Evolutionary conservation across 2,113 vertebrate genomes (phyloP).

Genomic region (Sturnus vulgaris): DNA sequence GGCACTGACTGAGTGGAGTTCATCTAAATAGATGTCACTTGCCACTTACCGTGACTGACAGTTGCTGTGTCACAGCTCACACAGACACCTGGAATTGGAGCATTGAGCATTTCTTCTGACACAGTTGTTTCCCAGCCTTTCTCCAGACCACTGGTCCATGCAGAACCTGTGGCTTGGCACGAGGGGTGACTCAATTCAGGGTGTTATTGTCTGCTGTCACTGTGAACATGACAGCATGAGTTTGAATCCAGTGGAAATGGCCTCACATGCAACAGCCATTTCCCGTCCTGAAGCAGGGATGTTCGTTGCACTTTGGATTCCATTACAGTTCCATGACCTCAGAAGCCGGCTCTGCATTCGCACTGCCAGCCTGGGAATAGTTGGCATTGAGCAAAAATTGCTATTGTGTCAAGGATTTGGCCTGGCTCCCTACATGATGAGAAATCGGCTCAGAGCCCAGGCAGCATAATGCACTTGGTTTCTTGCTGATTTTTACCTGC

Average conservation of each 20-base stretch:
- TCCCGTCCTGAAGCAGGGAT: not conserved
- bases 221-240: not conserved
- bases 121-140: not conserved
- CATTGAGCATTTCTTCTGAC: not conserved
- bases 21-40: not conserved
- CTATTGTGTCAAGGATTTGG: conserved; percentile 64
- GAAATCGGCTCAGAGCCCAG: conserved; percentile 52
- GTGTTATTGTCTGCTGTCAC: not conserved
- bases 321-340: conserved; percentile 49
- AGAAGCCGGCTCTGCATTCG: not conserved
- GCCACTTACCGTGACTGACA: not conserved
- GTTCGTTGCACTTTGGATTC: not conserved
- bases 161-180: not conserved
- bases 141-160: not conserved
- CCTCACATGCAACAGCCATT: not conserved
- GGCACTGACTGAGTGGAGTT: not conserved
- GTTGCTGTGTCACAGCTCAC: not conserved
- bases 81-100: not conserved
- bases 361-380: conserved; percentile 44
- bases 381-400: conserved; percentile 58
- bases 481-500: conserved; percentile 60
- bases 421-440: conserved; percentile 43
- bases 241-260: not conserved
- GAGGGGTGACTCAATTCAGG: not conserved
- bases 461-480: conserved; percentile 40